Base-by-base conservation (phyloP, 35 echinoderm and acorn worm species). In the Heliocidaris erythrogramma region DNA sequence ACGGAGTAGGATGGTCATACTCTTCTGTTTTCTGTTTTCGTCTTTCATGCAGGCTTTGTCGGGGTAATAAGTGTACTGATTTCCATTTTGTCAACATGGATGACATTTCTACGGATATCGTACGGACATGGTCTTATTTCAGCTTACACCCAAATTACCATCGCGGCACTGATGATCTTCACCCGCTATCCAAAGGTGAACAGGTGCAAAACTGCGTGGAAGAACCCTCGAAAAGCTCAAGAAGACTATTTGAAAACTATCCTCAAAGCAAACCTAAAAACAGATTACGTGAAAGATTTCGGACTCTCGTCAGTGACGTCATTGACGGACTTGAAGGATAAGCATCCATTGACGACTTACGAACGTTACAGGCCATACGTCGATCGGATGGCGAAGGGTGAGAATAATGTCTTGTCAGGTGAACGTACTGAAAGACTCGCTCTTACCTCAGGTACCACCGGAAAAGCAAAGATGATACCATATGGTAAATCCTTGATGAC, bases 361-460 rank as follows among this genome's bases (percentile, higher is more conserved):
- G 90, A 93, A 47, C 95, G 96, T 48, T 97, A 96, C 56, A 59
- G 93, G 53, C 31, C 86, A 11, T 97, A 95, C 48, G 65, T 97
- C 31, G 92, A 96, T 21, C 87, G 95, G 32, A 94, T 98, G 47
- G 69, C 60, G 30, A 94, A 93, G 29, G 97, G 97, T 21, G 97
- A 97, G 60, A n/a, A 84, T 14, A 95, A 95, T 60, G 90, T 97
- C 47, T 93, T 97, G 91, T 94, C 95, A n/a, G 78, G 88, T 12
- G 85, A 95, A 8, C 90, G 49, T 30, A 30, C 90, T 16, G 94
- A 27, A 9, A 71, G 94, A 5, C 85, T 96, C 85, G 49, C 85
- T 48, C n/a, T 98, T 18, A 98, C 95, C 0, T 96, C 94, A 14
- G 97, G 95, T 47, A 98, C 95, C n/a, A 94, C 94, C 2, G 97